Percentiles rank a stretch among this genome's conserved stretches.
phyloP scores from a whole-genome alignment of 1,140 invertebrate species.

The Diorhabda sublineata region DNA sequence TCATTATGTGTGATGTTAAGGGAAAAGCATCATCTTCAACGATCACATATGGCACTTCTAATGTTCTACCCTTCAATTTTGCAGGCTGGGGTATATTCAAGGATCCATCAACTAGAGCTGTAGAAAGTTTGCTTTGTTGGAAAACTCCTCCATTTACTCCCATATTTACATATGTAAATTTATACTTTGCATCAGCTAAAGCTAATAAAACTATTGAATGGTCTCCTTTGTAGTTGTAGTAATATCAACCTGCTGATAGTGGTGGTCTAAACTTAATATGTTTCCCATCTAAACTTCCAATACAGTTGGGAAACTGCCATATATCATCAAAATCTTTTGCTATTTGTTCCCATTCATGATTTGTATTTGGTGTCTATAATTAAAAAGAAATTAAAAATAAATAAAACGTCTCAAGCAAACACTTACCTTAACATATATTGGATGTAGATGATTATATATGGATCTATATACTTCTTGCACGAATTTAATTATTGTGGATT shows the following conservation, averaged over 20 bases:
- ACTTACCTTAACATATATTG: not conserved
- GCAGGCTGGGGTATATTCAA: not conserved
- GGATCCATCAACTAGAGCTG: not conserved
- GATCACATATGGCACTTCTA: not conserved
- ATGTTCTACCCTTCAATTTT: not conserved
- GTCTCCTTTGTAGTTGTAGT: slow-evolving; percentile 52
- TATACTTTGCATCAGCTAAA: slow-evolving; percentile 51
- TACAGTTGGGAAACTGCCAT: slow-evolving; percentile 17
- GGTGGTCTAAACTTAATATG: slow-evolving; percentile 16
- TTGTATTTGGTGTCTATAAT: not conserved
- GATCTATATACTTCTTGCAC: not conserved
- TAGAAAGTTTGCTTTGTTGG: not conserved
- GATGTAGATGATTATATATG: not conserved
- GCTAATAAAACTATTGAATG: slow-evolving; percentile 52
- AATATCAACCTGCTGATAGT: slow-evolving; percentile 42
- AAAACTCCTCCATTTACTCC: slow-evolving; percentile 43
- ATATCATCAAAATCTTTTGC: not conserved
- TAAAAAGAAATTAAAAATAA: not conserved
- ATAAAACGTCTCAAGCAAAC: not conserved
- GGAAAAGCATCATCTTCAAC: not conserved
- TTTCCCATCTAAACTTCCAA: slow-evolving; percentile 23
- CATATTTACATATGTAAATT: slow-evolving; percentile 48
- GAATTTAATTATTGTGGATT: not conserved
- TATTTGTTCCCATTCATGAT: not conserved
- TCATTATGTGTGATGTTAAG: not conserved